Conservation (phyloP, 2,113 vertebrate species). For the Phainopepla nitens region DNA sequence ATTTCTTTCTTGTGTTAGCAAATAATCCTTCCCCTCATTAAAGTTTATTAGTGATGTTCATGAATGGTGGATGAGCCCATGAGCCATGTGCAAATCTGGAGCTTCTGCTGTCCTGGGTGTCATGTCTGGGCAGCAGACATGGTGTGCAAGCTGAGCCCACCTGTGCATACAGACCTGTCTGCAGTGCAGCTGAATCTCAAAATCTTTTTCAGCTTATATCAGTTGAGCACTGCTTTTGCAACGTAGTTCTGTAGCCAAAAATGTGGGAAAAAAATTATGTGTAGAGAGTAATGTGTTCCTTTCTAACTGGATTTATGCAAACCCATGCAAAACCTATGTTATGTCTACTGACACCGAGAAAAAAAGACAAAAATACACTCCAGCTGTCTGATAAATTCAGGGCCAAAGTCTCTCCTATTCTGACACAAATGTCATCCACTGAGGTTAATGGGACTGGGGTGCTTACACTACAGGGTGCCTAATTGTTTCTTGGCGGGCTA, state of each 20-base stretch:
- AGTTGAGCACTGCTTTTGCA: background rate
- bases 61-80: background rate
- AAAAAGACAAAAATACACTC: conserved; percentile 31
- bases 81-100: background rate
- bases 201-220: background rate
- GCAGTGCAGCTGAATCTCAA: background rate
- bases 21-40: background rate
- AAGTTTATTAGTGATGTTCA: background rate
- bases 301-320: conserved; percentile 9
- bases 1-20: background rate
- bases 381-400: conserved; percentile 16
- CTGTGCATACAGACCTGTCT: background rate
- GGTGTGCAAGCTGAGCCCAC: background rate
- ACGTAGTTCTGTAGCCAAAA: background rate
- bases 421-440: background rate
- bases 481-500: conserved; percentile 24
- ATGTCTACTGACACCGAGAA: conserved; percentile 18
- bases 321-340: background rate
- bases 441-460: conserved; percentile 5
- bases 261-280: background rate
- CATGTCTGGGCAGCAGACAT: background rate
- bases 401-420: background rate
- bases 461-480: background rate
- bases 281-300: background rate
- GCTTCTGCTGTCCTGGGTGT: background rate